These are phyloP conservation scores for Mandrillus leucophaeus DNA, from an alignment of 2,113 vertebrate genomes.

Conservation along the genomic window DNA sequence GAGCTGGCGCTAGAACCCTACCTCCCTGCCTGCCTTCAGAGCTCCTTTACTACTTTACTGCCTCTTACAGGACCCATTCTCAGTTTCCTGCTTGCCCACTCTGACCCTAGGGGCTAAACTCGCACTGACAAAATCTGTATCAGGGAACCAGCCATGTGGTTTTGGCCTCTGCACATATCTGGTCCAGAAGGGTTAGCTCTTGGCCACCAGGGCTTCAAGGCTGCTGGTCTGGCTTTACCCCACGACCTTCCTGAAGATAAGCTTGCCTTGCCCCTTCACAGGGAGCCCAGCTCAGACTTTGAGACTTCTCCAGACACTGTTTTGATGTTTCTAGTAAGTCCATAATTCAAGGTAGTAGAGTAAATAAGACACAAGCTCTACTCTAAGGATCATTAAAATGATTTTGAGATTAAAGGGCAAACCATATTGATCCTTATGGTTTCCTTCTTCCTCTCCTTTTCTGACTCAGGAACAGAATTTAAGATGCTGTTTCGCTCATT, in stretches of 20 bases:
- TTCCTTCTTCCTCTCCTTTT: background rate
- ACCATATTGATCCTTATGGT: background rate
- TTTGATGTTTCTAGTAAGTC: constrained; percentile 2
- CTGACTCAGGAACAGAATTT: background rate
- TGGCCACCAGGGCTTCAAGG: background rate
- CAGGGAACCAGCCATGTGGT: background rate
- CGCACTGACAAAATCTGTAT: background rate
- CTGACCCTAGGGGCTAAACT: background rate
- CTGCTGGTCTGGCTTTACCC: background rate
- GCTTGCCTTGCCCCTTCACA: background rate
- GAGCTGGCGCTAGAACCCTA: background rate
- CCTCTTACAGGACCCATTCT: background rate
- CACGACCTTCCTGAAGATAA: background rate
- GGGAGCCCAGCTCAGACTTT: background rate
- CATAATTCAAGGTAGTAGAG: background rate
- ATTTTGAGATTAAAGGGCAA: constrained; percentile 22
- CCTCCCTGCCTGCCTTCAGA: background rate
- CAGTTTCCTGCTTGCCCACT: background rate
- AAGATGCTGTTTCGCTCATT: background rate
- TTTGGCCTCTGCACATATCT: background rate
- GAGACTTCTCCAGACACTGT: background rate
- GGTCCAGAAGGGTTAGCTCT: background rate
- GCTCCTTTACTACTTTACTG: background rate
- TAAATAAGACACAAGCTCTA: background rate
- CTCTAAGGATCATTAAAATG: background rate